Evolutionary conservation across 2,113 vertebrate species (phyloP).

Genomic region (Felis catus): F.catus_Fca126_mat1.0 CM031419.1:24211001-24211500

Average conservation of each 20-base stretch:
- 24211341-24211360: background rate
- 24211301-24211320: background rate
- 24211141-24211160: too few species aligned
- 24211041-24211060: background rate
- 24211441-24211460: background rate
- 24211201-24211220: too few species aligned
- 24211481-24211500: background rate
- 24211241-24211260: too few species aligned
- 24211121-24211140: too few species aligned
- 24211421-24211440: background rate
- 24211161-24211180: too few species aligned
- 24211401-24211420: background rate
- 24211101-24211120: too few species aligned
- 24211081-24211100: too few species aligned
- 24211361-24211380: slow-evolving; percentile 26
- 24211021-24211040: slow-evolving; percentile 19
- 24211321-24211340: slow-evolving; percentile 16
- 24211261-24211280: too few species aligned
- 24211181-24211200: too few species aligned
- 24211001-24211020: slow-evolving; percentile 30
- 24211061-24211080: too few species aligned
- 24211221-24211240: too few species aligned
- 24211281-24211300: too few species aligned
- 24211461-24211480: background rate
- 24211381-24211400: background rate